phyloP scores from a whole-genome alignment of 1,140 invertebrate species.

The Musca vetustissima region DNA sequence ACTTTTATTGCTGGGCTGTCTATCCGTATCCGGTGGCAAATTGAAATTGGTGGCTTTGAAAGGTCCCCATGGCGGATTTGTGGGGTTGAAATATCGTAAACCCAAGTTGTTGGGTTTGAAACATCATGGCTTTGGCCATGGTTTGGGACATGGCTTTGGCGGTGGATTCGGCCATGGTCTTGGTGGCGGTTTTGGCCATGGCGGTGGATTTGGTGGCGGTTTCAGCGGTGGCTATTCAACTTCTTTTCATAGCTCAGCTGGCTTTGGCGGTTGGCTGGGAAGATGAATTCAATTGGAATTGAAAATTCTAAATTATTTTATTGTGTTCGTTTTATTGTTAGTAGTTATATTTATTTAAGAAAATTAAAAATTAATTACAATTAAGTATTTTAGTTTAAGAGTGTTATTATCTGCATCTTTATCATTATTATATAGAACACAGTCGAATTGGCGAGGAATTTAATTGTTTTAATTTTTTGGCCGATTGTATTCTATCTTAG shows the following conservation, averaged over 20 bases:
- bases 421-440: too few species aligned
- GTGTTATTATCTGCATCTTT: too few species aligned
- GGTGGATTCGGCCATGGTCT: slow-evolving; percentile 32
- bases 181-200: slow-evolving; percentile 33
- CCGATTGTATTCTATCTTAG: too few species aligned
- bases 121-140: slow-evolving; percentile 31
- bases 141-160: slow-evolving; percentile 26
- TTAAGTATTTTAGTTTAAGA: too few species aligned
- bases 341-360: slow-evolving; percentile 3
- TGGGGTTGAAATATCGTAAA: slow-evolving; percentile 38
- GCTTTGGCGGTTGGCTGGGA: slow-evolving; percentile 34
- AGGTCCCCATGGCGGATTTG: slow-evolving; percentile 41
- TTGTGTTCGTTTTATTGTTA: neutral
- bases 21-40: slow-evolving; percentile 32
- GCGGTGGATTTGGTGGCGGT: slow-evolving; percentile 29
- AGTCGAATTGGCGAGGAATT: too few species aligned
- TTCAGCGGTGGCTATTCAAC: slow-evolving; percentile 26
- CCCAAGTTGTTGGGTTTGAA: slow-evolving; percentile 43
- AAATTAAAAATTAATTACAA: too few species aligned
- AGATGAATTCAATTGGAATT: slow-evolving; percentile 38
- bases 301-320: slow-evolving; percentile 9
- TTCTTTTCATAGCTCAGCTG: slow-evolving; percentile 17
- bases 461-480: too few species aligned
- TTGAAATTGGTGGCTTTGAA: slow-evolving; percentile 43
- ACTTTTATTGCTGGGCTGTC: slow-evolving; percentile 28